Evolutionary conservation across 2,888 invertebrate species (phyloP), one percentile per base, ranked within the genome.

Genomic region (Helleia helle): DNA sequence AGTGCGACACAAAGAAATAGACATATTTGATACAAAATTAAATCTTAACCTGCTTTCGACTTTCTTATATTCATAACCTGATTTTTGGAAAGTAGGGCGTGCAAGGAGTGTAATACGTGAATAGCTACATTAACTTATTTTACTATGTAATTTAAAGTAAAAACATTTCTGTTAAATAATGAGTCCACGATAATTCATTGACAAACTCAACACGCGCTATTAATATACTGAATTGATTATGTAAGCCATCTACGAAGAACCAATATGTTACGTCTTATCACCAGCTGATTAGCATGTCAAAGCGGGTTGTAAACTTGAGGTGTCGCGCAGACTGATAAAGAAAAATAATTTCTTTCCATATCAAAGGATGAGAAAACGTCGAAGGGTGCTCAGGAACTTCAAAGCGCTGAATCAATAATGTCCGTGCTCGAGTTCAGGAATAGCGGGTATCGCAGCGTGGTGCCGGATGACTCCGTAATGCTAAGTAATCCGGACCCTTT

Each of bases 331-430:
- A 42, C 51, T 42, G 43, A 50, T 47, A 48, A 50, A 47, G 44
- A 52, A 51, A 56, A 58, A 58, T 59, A 58, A 56, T 54, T 51
- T 52, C 56, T 62, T 66, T 64, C 64, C 55, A 62, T 66, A 58
- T 71, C 71, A 72, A 70, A 73, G 68, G 64, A 65, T 58, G 59
- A 55, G 63, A 66, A 67, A 70, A 71, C 67, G 61, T 68, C 51
- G 55, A 63, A 66, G 63, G n/a, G n/a, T n/a, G 55, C 63, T 56
- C 63, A 66, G 68, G 71, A 72, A 68, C 70, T 69, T 60, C 71
- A 76, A 71, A 59, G 64, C 63, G 57, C 63, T 67, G 65, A 68
- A 79, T 83, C 79, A 80, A 80, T 81, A 80, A 80, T 83, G 75
- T 83, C n/a, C 77, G 71, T 62, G 62, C 71, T 61, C 58, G 62